phyloP scores from a whole-genome alignment of 2,797 vertebrate genomes.

The Pristis pectinata region DNA sequence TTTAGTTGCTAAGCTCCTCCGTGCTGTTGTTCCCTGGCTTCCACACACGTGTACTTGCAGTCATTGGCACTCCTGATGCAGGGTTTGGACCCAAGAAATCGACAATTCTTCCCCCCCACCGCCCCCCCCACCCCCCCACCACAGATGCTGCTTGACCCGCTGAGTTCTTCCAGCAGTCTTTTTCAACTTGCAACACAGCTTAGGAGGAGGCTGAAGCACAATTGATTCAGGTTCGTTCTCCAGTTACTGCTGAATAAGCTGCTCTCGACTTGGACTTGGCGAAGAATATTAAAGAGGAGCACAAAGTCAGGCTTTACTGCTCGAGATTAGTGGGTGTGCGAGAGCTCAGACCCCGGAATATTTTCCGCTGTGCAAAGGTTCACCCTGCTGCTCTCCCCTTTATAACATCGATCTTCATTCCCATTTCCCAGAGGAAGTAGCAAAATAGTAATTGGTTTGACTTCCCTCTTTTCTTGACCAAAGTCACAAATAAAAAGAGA shows the following conservation, averaged over 20 bases:
- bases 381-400: not conserved
- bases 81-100: too few species aligned
- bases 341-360: not conserved
- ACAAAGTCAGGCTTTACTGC: not conserved
- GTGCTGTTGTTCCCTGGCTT: not conserved
- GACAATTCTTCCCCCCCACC: too few species aligned
- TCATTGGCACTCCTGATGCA: too few species aligned
- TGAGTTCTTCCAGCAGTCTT: too few species aligned
- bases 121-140: too few species aligned
- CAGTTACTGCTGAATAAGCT: not conserved
- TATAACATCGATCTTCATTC: not conserved
- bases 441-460: not conserved
- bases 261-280: too few species aligned
- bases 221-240: too few species aligned
- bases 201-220: not conserved
- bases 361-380: not conserved
- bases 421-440: not conserved
- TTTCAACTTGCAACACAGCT: not conserved
- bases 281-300: not conserved
- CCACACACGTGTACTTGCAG: not conserved
- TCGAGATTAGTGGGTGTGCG: not conserved
- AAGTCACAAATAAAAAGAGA: not conserved
- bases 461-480: not conserved
- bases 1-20: not conserved
- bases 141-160: too few species aligned